These are phyloP conservation scores for Poecilia picta DNA, from an alignment of 2,797 vertebrate genomes.

Conservation along the genomic window DNA sequence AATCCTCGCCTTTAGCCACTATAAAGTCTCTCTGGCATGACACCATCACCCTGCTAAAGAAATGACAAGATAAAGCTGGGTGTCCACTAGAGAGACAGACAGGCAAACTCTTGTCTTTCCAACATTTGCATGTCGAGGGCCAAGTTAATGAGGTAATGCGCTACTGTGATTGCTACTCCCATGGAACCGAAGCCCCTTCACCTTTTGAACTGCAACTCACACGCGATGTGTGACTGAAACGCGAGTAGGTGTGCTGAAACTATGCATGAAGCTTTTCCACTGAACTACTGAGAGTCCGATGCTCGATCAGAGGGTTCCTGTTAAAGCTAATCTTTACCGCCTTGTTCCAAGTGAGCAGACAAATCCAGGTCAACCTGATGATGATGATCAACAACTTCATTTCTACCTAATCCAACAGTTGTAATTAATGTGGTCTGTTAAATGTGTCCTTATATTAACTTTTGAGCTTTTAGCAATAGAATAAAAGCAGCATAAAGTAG, in stretches of 20 bases:
- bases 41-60: conserved; percentile 49
- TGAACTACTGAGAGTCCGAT: conserved; percentile 46
- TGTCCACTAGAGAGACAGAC: conserved; percentile 22
- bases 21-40: conserved; percentile 55
- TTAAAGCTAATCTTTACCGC: background rate
- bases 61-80: conserved; percentile 53
- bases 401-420: background rate
- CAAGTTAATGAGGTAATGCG: conserved; percentile 50
- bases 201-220: conserved; percentile 38
- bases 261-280: conserved; percentile 29
- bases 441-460: background rate
- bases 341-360: background rate
- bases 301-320: conserved; percentile 4
- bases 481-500: background rate
- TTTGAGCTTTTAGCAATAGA: background rate
- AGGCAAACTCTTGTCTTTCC: conserved; percentile 19
- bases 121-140: conserved; percentile 27
- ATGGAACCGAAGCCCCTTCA: conserved; percentile 29
- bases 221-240: conserved; percentile 22
- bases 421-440: background rate
- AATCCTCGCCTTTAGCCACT: conserved; percentile 37
- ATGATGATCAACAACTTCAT: background rate
- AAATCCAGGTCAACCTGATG: background rate
- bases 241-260: conserved; percentile 24
- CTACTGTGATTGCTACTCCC: conserved; percentile 41